Percentiles rank a stretch among this genome's conserved stretches.
phyloP scores from a whole-genome alignment of 2,888 invertebrate genomes.

The Tanytarsus gracilentus region DNA sequence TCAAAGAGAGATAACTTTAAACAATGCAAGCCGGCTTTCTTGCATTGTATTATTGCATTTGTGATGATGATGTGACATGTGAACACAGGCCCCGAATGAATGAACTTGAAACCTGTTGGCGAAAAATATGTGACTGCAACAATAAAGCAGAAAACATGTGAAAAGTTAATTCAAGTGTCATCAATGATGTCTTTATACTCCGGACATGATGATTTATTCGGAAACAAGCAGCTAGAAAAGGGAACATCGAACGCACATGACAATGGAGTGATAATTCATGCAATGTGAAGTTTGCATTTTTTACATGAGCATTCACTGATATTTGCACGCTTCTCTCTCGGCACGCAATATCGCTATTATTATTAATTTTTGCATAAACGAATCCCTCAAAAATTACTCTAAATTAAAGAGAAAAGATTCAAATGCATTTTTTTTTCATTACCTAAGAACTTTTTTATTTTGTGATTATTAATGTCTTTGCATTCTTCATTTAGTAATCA shows the following conservation, averaged over 20 bases:
- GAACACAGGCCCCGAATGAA: slow-evolving; percentile 4
- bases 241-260: not conserved
- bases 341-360: slow-evolving; percentile 1
- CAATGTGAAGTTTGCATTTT: not conserved
- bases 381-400: not conserved
- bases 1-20: not conserved
- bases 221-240: not conserved
- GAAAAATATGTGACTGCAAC: not conserved
- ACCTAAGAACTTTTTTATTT: slow-evolving; percentile 8
- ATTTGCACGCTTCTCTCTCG: not conserved
- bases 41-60: not conserved
- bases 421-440: not conserved
- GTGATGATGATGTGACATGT: slow-evolving; percentile 5
- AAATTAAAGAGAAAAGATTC: not conserved
- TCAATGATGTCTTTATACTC: slow-evolving; percentile 4
- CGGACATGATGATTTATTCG: not conserved
- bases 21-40: not conserved
- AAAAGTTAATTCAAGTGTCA: slow-evolving; percentile 10
- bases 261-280: slow-evolving; percentile 12
- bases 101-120: not conserved
- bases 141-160: slow-evolving; percentile 5
- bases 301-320: slow-evolving; percentile 8
- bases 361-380: not conserved
- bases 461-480: slow-evolving; percentile 15
- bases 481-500: not conserved